phyloP scores from a whole-genome alignment of 2,888 invertebrate genomes.

The Drosophila mercatorum region DNA sequence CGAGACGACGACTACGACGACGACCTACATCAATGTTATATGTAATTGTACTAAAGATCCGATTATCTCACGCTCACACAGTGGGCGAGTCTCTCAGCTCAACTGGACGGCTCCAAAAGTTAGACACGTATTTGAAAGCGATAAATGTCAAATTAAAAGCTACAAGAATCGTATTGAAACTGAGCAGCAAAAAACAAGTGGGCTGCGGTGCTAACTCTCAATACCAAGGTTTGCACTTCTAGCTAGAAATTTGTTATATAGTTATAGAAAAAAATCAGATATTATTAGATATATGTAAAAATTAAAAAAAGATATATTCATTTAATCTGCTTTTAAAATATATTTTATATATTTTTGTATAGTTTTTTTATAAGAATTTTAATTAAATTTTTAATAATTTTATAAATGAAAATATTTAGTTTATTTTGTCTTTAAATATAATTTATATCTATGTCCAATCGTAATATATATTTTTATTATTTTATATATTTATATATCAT shows the following conservation, averaged over 20 bases:
- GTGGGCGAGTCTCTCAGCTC: constrained; percentile 35
- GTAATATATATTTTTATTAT: too few relatives aligned
- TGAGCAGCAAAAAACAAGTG: neutral
- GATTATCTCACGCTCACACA: constrained; percentile 36
- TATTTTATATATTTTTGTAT: too few relatives aligned
- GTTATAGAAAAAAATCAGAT: neutral
- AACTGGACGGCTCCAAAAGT: constrained; percentile 7
- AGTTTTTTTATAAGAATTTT: too few relatives aligned
- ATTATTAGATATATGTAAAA: neutral
- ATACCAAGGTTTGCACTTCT: neutral
- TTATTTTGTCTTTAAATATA: too few relatives aligned
- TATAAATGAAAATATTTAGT: too few relatives aligned
- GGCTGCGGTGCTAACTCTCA: neutral
- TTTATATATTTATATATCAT: too few relatives aligned
- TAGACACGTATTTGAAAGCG: constrained; percentile 19
- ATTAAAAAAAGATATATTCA: neutral
- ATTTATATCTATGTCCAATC: too few relatives aligned
- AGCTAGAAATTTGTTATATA: neutral
- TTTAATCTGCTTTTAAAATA: too few relatives aligned
- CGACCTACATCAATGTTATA: constrained; percentile 68
- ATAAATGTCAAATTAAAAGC: constrained; percentile 41
- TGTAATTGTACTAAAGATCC: constrained; percentile 53
- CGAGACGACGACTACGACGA: constrained; percentile 22
- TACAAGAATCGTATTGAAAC: neutral
- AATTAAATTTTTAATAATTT: too few relatives aligned